Conservation (phyloP, 1,140 invertebrate species). For the Acromyrmex echinatior region DNA sequence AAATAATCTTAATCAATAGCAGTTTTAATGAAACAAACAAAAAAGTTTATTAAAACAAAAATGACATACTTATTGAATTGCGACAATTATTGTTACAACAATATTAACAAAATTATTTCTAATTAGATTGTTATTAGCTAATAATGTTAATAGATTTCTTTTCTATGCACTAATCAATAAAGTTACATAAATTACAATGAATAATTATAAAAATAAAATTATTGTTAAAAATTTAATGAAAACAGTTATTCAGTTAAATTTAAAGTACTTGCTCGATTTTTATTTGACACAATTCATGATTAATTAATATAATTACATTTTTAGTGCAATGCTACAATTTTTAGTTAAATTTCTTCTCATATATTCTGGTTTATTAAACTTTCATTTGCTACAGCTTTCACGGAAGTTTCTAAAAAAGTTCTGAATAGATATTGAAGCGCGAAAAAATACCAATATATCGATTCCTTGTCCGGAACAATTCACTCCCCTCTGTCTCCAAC, state of each 20-base stretch:
- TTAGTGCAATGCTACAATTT: background rate
- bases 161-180: background rate
- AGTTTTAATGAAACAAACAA: too few species aligned
- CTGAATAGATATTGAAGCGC: slow-evolving; percentile 47
- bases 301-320: background rate
- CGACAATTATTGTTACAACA: too few species aligned
- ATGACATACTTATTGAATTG: too few species aligned
- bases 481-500: background rate
- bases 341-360: background rate
- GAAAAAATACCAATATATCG: slow-evolving; percentile 57
- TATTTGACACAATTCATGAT: background rate
- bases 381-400: background rate
- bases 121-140: too few species aligned
- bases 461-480: slow-evolving; percentile 45
- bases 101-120: too few species aligned
- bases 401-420: slow-evolving; percentile 23
- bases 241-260: background rate
- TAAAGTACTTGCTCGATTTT: slow-evolving; percentile 2
- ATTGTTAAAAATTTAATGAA: background rate
- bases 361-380: background rate
- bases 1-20: too few species aligned
- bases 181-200: background rate
- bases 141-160: too few species aligned
- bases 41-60: too few species aligned
- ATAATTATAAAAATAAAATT: slow-evolving; percentile 16